phyloP scores from a whole-genome alignment of 2,888 invertebrate species.

The Cantharis rufa region DNA sequence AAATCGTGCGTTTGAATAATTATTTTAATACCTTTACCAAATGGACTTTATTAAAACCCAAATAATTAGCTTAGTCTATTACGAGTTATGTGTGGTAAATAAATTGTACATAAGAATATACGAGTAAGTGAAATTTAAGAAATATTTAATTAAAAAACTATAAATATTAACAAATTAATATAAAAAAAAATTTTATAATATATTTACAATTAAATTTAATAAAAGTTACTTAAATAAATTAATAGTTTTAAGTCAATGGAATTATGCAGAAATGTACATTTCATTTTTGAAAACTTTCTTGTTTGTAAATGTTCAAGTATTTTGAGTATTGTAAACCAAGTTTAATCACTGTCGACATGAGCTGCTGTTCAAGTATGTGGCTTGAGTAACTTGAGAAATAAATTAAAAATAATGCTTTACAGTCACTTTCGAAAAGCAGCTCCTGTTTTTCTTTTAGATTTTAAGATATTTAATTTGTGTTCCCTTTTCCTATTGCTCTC shows the following conservation, averaged over 20 bases:
- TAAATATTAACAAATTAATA: not conserved
- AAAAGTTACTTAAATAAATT: not conserved
- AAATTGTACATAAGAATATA: not conserved
- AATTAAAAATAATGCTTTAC: too few species aligned
- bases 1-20: too few species aligned
- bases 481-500: not conserved
- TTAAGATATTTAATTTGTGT: not conserved
- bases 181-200: not conserved
- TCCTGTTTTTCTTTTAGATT: not conserved
- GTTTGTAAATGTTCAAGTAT: not conserved
- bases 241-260: not conserved
- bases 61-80: too few species aligned
- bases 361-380: too few species aligned
- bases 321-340: too few species aligned
- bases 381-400: too few species aligned
- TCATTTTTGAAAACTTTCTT: not conserved
- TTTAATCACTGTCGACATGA: too few species aligned
- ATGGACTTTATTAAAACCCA: too few species aligned
- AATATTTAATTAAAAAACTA: not conserved
- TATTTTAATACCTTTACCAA: too few species aligned
- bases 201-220: not conserved
- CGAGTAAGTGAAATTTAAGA: not conserved
- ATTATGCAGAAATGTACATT: not conserved
- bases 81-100: not conserved
- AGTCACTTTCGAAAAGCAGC: too few species aligned